phyloP scores from a whole-genome alignment of 1,140 invertebrate species.

The Chelonus insularis region DNA sequence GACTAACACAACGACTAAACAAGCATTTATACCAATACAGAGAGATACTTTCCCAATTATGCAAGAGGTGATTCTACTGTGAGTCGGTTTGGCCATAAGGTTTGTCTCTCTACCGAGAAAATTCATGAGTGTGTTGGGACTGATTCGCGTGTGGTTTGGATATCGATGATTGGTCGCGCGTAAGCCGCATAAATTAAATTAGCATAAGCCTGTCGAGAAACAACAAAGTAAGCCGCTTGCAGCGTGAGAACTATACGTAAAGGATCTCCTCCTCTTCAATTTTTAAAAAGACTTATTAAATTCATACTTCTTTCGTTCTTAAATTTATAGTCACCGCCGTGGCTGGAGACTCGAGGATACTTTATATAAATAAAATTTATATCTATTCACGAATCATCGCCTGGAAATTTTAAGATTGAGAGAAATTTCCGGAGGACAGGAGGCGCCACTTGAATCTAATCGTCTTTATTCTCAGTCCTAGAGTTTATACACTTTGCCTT shows the following conservation, averaged over 20 bases:
- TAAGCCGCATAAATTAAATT: constrained; percentile 51
- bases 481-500: too few species aligned
- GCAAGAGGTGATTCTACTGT: too few species aligned
- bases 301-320: constrained; percentile 19
- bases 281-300: constrained; percentile 10
- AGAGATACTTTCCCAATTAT: too few species aligned
- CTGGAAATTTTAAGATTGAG: neutral
- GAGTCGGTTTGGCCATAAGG: too few species aligned
- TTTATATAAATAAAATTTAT: constrained; percentile 14
- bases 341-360: neutral
- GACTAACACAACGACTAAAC: constrained; percentile 11
- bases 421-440: constrained; percentile 2
- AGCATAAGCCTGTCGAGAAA: constrained; percentile 42
- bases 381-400: constrained; percentile 15
- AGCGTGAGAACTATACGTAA: constrained; percentile 40
- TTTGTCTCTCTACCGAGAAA: neutral
- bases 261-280: constrained; percentile 15
- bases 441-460: constrained; percentile 9
- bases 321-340: neutral
- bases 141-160: constrained; percentile 21
- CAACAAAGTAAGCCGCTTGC: constrained; percentile 47
- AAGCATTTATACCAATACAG: neutral
- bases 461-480: too few species aligned
- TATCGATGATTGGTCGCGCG: constrained; percentile 31
- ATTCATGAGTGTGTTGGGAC: neutral